Evolutionary conservation across 2,888 invertebrate species (phyloP), one percentile per base, ranked within the genome.

Genomic region (Norana najaformis): DNA sequence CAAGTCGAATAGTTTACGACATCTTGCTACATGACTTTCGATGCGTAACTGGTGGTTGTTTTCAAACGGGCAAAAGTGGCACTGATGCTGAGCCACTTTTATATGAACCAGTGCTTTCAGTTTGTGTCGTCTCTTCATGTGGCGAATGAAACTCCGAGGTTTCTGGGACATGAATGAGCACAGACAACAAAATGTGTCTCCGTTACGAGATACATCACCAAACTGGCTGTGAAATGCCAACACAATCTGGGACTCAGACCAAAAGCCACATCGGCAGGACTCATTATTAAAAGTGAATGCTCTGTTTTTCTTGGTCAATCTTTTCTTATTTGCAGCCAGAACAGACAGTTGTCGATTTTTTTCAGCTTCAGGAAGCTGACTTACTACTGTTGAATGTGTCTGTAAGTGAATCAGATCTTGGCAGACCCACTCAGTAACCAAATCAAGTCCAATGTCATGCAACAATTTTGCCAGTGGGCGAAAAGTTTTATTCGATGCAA

Each of bases 111-210:
- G 18, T 18, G 85, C 85, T 35, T 85, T 85, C 11, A 85, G 20
- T 37, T 85, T 85, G 85, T 85, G 85, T 85, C 85, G 30, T 85
- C 85, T 85, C 85, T 85, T 85, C 85, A 85, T 23, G 85, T 85
- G 85, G 37, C 85, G 85, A 85, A 0, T 36, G 85, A 85, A 85
- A 37, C 0, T 35, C 35, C 35, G 35, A 36, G 37, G 20, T 1
- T 85, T 36, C 23, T 37, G 20, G 35, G 85, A 8, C 35, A 16
- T 23, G 37, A 85, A 85, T 23, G 85, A 36, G 85, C 85, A 85
- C 36, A 85, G 14, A 36, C 85, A 83, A 20, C 83, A 85, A 85
- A 6, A 30, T 35, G 5, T 8, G 36, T 85, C 35, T 18, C 37
- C 85, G 34, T 36, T 85, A 85, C 37, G 35, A 36, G 85, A 85